These are phyloP conservation scores for Brachionus paranguensis DNA, from an alignment of 1,140 invertebrate genomes.

Conservation along the genomic window DNA sequence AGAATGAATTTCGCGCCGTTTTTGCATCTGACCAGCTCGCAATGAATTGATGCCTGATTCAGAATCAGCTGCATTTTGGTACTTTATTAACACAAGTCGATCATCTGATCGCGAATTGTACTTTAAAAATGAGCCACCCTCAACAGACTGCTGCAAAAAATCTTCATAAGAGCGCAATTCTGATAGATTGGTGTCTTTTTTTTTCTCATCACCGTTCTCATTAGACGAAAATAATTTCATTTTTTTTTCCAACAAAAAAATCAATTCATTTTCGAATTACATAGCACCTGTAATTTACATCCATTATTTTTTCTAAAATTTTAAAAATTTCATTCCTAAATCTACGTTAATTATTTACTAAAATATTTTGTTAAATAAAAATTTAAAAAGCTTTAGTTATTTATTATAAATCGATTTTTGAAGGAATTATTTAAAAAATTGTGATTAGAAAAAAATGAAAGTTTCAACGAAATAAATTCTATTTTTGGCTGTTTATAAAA, in stretches of 20 bases:
- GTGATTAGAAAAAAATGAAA: not conserved
- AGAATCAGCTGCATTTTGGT: not conserved
- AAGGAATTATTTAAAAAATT: not conserved
- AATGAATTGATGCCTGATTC: not conserved
- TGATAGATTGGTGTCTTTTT: not conserved
- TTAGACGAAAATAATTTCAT: not conserved
- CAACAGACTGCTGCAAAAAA: constrained; percentile 6
- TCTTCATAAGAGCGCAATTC: not conserved
- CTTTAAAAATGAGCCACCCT: not conserved
- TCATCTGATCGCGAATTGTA: not conserved
- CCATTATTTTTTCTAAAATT: not conserved
- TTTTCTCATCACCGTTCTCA: not conserved
- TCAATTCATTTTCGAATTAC: not conserved
- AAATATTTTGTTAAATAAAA: not conserved
- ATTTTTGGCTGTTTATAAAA: not conserved
- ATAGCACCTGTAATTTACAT: not conserved
- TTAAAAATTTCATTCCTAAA: not conserved
- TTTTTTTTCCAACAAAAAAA: not conserved
- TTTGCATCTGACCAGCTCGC: not conserved
- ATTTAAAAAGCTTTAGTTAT: not conserved
- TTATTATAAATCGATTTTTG: not conserved
- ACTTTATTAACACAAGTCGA: not conserved
- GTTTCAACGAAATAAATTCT: not conserved
- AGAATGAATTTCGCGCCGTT: constrained; percentile 25
- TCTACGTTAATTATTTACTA: no score